Evolutionary conservation across 2,113 vertebrate species (phyloP).

Genomic region (Pterocles burchelli): DNA sequence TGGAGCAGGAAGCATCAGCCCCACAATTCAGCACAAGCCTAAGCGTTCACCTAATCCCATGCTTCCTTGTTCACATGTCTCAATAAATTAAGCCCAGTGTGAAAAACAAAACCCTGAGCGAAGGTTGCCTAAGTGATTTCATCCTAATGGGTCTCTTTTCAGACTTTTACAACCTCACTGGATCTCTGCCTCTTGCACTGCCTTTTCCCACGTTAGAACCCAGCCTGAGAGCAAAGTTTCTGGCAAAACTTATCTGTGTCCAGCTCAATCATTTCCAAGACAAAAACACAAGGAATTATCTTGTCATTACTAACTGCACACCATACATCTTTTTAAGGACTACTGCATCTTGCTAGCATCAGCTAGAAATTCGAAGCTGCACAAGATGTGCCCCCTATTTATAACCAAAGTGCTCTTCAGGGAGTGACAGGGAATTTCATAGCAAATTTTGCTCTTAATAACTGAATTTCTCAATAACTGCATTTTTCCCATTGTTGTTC

Average conservation of each 20-base stretch:
- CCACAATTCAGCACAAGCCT: not conserved
- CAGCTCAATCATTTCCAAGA: not conserved
- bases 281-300: not conserved
- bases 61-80: fast-evolving
- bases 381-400: not conserved
- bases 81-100: not conserved
- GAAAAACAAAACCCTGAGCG: not conserved
- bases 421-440: not conserved
- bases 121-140: not conserved
- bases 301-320: not conserved
- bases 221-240: not conserved
- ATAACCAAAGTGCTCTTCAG: not conserved
- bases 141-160: not conserved
- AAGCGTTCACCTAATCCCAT: not conserved
- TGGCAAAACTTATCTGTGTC: not conserved
- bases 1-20: not conserved
- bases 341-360: not conserved
- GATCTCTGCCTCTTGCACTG: not conserved
- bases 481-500: not conserved
- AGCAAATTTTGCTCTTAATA: not conserved
- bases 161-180: not conserved
- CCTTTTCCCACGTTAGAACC: not conserved
- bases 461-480: not conserved
- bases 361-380: not conserved
- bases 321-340: not conserved